phyloP scores from a whole-genome alignment of 2,888 invertebrate species.

The Scaptomyza polygonia region DNA sequence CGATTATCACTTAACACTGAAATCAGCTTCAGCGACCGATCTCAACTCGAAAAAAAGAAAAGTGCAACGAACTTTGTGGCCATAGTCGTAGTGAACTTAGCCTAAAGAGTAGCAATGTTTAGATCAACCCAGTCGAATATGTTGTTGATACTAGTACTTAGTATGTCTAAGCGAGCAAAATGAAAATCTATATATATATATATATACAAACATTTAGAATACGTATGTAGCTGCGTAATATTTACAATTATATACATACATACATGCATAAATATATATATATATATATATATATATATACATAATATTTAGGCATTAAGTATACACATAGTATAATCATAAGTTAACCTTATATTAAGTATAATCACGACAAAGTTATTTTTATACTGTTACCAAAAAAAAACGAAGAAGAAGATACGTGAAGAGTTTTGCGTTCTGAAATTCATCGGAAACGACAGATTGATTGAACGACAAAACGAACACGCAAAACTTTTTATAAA shows the following conservation, averaged over 20 bases:
- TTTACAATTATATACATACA: slow-evolving; percentile 58
- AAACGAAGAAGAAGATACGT: slow-evolving; percentile 4
- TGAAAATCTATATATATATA: slow-evolving; percentile 41
- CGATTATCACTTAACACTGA: slow-evolving; percentile 53
- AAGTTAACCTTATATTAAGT: slow-evolving; percentile 71
- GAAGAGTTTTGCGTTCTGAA: slow-evolving; percentile 28
- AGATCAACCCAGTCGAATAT: slow-evolving; percentile 41
- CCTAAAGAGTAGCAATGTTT: slow-evolving; percentile 53
- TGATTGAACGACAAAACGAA: background rate
- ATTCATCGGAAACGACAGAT: slow-evolving; percentile 2
- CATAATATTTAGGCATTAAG: slow-evolving; percentile 53
- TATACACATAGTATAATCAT: slow-evolving; percentile 47
- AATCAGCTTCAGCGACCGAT: slow-evolving; percentile 81
- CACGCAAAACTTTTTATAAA: slow-evolving; percentile 47
- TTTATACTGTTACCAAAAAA: slow-evolving; percentile 78
- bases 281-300: slow-evolving; percentile 46
- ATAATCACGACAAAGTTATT: slow-evolving; percentile 76
- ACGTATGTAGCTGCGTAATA: slow-evolving; percentile 77
- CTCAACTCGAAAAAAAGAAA: slow-evolving; percentile 56
- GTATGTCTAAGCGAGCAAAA: slow-evolving; percentile 54
- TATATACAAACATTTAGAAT: slow-evolving; percentile 66
- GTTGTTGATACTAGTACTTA: slow-evolving; percentile 61
- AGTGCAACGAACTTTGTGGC: slow-evolving; percentile 76
- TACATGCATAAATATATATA: slow-evolving; percentile 34
- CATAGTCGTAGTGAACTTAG: slow-evolving; percentile 67